Conservation (phyloP, 2,113 vertebrate species). For the Gobius niger region DNA sequence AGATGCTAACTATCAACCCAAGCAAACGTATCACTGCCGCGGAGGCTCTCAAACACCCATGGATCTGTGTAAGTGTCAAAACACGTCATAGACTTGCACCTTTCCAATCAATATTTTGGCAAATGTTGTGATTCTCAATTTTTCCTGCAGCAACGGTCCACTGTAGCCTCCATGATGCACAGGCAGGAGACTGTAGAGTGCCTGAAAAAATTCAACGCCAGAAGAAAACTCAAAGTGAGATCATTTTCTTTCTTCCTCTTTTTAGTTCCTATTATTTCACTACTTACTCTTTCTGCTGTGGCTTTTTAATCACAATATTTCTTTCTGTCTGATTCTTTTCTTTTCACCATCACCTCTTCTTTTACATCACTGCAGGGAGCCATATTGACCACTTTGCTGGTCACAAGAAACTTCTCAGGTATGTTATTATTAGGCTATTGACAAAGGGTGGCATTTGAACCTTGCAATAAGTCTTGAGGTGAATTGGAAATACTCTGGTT, state of each 20-base stretch:
- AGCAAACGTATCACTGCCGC: conserved; percentile 92
- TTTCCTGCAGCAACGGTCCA: conserved; percentile 90
- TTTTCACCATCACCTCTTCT: conserved; percentile 36
- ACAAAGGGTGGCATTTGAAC: conserved; percentile 2
- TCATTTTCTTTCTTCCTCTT: not conserved
- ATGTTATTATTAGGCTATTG: conserved; percentile 57
- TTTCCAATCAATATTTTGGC: conserved; percentile 12
- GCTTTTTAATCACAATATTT: conserved; percentile 43
- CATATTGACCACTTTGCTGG: conserved; percentile 97
- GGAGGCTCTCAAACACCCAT: conserved; percentile 95
- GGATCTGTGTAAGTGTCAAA: conserved; percentile 92
- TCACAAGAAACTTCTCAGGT: conserved; percentile 99
- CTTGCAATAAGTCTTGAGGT: not conserved
- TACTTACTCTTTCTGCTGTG: conserved; percentile 34
- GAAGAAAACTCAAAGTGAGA: conserved; percentile 93
- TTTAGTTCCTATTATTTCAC: conserved; percentile 24
- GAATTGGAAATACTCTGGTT: conserved; percentile 6
- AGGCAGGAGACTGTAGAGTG: conserved; percentile 98
- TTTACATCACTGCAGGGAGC: conserved; percentile 84
- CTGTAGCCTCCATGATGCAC: conserved; percentile 99
- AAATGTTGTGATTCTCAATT: conserved; percentile 26
- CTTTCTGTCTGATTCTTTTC: conserved; percentile 19
- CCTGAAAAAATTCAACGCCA: conserved; percentile 97
- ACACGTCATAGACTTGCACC: not conserved
- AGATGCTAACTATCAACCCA: conserved; percentile 98